Conservation (phyloP, 2,113 vertebrate genomes). For the Sarotherodon lohbergeri region DNA sequence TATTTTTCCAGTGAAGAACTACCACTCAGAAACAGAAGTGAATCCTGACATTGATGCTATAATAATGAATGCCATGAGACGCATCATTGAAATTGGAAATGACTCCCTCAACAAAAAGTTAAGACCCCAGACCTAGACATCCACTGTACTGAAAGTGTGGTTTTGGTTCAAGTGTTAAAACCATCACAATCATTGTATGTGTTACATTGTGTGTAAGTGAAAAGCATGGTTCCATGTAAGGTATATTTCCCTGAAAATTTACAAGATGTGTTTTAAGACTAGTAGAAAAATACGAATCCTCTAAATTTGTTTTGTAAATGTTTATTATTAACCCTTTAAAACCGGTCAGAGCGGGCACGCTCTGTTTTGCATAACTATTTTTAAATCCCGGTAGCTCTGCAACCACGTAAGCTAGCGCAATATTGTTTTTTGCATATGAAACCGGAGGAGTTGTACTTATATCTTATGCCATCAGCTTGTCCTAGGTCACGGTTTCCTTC, state of each 20-base stretch:
- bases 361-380: no score
- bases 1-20: slow-evolving; percentile 28
- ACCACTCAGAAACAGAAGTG: neutral
- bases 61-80: neutral
- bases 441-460: no score
- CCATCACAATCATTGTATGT: no score
- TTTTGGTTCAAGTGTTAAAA: no score
- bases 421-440: no score
- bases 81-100: neutral
- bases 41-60: neutral
- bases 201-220: accelerated
- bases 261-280: accelerated
- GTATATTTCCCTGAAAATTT: neutral
- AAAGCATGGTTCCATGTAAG: accelerated
- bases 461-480: no score
- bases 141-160: no score
- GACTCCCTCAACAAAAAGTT: neutral
- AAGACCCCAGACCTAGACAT: no score
- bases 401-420: no score
- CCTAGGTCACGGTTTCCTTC: no score
- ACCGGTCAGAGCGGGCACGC: no score
- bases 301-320: neutral
- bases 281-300: accelerated
- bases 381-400: no score
- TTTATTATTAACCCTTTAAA: neutral